phyloP scores from a whole-genome alignment of 2,797 vertebrate genomes.

The Oreortyx pictus region DNA sequence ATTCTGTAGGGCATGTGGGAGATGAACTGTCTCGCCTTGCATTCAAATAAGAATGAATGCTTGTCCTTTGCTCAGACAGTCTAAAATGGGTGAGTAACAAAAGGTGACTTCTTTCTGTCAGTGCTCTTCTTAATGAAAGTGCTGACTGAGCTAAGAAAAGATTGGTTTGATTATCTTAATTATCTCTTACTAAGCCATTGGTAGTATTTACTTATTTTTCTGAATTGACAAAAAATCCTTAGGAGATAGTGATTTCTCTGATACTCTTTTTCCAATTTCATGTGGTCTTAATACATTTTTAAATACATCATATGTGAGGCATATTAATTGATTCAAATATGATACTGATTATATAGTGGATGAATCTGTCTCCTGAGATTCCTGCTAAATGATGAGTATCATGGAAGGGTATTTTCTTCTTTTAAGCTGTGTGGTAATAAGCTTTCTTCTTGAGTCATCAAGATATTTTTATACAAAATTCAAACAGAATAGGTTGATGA shows the following conservation, averaged over 20 bases:
- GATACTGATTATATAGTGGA: background rate
- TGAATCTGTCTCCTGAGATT: background rate
- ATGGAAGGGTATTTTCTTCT: background rate
- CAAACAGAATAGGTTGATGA: background rate
- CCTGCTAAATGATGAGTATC: background rate
- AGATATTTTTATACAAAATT: background rate
- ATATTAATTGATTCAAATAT: background rate
- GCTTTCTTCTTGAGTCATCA: background rate
- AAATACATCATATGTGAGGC: accelerated
- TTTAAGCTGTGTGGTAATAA: background rate
- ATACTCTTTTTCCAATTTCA: background rate
- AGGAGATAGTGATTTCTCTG: background rate
- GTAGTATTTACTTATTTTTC: background rate
- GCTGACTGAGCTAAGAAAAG: background rate
- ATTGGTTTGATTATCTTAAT: background rate
- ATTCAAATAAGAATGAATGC: background rate
- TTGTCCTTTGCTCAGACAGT: background rate
- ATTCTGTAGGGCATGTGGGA: background rate
- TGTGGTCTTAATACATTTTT: background rate
- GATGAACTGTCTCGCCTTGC: background rate
- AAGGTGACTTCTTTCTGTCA: background rate
- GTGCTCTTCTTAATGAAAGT: background rate
- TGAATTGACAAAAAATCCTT: background rate
- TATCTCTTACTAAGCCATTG: background rate
- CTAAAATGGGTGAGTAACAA: background rate